Evolutionary conservation across 2,797 vertebrate species (phyloP).

Genomic region (Tamandua tetradactyla): DNA sequence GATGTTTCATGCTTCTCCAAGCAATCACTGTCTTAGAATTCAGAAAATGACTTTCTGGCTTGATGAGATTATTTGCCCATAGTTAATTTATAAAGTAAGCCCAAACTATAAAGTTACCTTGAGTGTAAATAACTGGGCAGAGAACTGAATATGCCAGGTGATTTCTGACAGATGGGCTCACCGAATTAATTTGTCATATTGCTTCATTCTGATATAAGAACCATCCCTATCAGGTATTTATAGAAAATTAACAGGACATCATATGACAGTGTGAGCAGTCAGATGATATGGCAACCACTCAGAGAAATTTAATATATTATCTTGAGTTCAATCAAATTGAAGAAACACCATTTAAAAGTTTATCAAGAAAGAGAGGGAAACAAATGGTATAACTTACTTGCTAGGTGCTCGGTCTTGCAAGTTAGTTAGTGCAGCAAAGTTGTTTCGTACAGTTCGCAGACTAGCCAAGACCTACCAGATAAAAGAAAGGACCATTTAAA

Average conservation of each 20-base stretch:
- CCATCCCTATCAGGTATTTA: constrained; percentile 43
- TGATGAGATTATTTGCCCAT: constrained; percentile 29
- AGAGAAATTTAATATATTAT: neutral
- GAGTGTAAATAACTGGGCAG: constrained; percentile 28
- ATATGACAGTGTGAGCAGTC: neutral
- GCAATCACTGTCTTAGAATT: neutral
- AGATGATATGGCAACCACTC: neutral
- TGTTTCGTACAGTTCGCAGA: constrained; percentile 98
- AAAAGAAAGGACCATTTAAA: constrained; percentile 50
- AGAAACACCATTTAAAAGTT: neutral
- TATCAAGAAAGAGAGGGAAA: neutral
- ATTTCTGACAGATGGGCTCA: constrained; percentile 55
- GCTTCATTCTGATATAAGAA: constrained; percentile 42
- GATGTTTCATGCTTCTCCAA: neutral
- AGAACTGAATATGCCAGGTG: constrained; percentile 17
- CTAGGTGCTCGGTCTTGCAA: constrained; percentile 94
- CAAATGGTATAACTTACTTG: constrained; percentile 90
- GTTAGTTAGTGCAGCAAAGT: constrained; percentile 99
- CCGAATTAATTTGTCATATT: constrained; percentile 59
- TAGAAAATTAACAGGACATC: constrained; percentile 52
- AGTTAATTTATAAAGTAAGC: constrained; percentile 62
- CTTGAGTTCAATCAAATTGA: neutral
- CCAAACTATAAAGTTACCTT: constrained; percentile 21
- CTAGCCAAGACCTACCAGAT: constrained; percentile 94
- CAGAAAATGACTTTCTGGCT: neutral